Evolutionary conservation across 2,113 vertebrate species (phyloP), one percentile per base, ranked within the genome.

Genomic region (Morone saxatilis): DNA sequence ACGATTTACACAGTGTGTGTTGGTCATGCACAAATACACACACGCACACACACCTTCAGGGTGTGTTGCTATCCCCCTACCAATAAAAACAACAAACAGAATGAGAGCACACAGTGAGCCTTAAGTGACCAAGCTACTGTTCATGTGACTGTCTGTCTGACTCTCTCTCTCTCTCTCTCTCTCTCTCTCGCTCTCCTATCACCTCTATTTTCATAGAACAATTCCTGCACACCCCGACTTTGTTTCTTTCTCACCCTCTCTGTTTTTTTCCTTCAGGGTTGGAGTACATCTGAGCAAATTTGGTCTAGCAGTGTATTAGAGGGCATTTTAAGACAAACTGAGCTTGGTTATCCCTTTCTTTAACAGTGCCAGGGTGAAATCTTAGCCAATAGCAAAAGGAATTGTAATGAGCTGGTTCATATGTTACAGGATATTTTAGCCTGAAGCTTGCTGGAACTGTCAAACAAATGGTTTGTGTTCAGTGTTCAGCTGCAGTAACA

Each of bases 1-100:
- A 91, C 88, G 82, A 91, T 85, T 89, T 86, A 90, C 85, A 88
- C 88, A 82, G 79, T 86, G 79, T 88, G 89, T 86, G 92, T 85
- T 80, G 86, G 88, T 87, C 67, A 84, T 69, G 72, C 83, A 83
- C 83, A 84, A 40, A 71, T 31, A 83, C 71, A 56, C 80, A 84
- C 62, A 77, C 51, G 54, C 66, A 20, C 48, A 51, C 43, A 22
- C 65, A 63, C 89, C 89, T 92, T 84, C 62, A 51, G 85, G 83
- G 79, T 87, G 76, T 81, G 81, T 81, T 92, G 83, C 79, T 86
- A 82, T 76, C 78, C 78, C 88, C 71, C 86, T 43, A 88, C 84
- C 78, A 81, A 87, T 81, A 86, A 92, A 91, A 89, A 80, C 67
- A 89, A 87, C 71, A 79, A 85, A 90, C 66, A 87, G 75, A 89